Base-by-base conservation (phyloP, 2,113 vertebrate species). In the Oplegnathus fasciatus region DNA sequence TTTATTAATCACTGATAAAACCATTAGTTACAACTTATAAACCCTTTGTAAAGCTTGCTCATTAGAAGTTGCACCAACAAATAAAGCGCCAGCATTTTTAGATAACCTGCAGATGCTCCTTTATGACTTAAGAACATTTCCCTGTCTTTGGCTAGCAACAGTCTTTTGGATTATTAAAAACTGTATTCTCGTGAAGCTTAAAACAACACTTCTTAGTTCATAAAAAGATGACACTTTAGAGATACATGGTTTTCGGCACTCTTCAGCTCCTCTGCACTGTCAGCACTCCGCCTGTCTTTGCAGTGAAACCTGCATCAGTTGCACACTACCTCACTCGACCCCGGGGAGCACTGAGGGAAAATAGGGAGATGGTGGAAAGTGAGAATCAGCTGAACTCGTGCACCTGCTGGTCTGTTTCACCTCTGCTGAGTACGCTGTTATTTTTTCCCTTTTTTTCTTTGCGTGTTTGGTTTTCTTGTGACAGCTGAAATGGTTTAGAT, bases 281-380 rank as follows among this genome's bases (percentile, higher is more conserved):
- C 79, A 76, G 80, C 50, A 34, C 42, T 26, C 32, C 54, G 18
- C 40, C 69, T 57, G 67, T n/a, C 17, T 30, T 24, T 50, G 26
- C 42, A 6, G 34, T 48, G 28, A 74, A 84, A 70, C 20, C 65
- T 89, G 65, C 69, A 8, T 7, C 54, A 22, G 46, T 14, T 34
- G 65, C 70, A 69, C 61, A 37, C 30, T 65, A 55, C 50, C 70
- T 80, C 52, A 26, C n/a, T 28, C 42, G 9, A 50, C 70, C 61
- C 70, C 13, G 61, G 50, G 76, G 62, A 86, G 42, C 11, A 52
- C 6, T 20, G 50, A 65, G 48, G 69, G 40, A 32, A 73, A 65
- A 40, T 5, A 42, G 11, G 50, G 55, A 48, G 72, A 69, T 18
- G 60, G 66, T 40, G 28, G 50, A 46, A 73, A 72, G 60, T 28